Percentiles rank a stretch among this genome's conserved stretches.
These are phyloP conservation scores for Drosophila littoralis DNA, from an alignment of 1,140 invertebrate genomes.

Conservation along the genomic window DNA sequence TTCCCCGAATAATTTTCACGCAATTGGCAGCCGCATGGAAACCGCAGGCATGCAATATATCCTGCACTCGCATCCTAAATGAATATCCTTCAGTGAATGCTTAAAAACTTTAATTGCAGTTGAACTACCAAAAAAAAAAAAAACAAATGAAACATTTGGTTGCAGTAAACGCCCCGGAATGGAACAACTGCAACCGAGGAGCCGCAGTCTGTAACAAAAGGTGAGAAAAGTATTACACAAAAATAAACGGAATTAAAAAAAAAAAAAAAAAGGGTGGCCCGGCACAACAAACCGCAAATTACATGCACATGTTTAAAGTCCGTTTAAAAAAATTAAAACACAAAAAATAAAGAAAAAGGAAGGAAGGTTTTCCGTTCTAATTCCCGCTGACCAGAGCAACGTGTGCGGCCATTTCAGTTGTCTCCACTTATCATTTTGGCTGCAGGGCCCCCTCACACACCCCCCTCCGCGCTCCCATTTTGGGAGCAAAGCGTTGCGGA, in stretches of 20 bases:
- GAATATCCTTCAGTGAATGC: constrained; percentile 53
- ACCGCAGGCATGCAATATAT: constrained; percentile 58
- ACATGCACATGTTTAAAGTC: constrained; percentile 69
- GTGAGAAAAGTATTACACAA: constrained; percentile 76
- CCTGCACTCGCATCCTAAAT: constrained; percentile 22
- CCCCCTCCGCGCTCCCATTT: constrained; percentile 1
- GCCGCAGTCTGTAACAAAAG: constrained; percentile 40
- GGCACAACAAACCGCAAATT: constrained; percentile 62
- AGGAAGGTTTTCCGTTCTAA: constrained; percentile 43
- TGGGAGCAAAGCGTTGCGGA: constrained; percentile 27
- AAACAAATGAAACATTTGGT: constrained; percentile 36
- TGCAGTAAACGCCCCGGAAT: constrained; percentile 31
- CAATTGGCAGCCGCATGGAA: constrained; percentile 20
- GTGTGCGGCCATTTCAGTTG: constrained; percentile 32
- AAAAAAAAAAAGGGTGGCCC: constrained; percentile 1
- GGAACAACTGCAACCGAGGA: constrained; percentile 12
- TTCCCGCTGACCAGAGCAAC: constrained; percentile 2
- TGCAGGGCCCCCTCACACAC: background rate
- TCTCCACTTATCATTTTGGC: constrained; percentile 57
- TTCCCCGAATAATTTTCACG: constrained; percentile 9
- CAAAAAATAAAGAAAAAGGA: constrained; percentile 1
- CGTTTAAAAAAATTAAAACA: constrained; percentile 6
- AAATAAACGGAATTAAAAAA: constrained; percentile 24
- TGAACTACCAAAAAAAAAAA: constrained; percentile 6
- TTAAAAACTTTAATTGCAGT: constrained; percentile 57